Percentiles rank a stretch among this genome's conserved stretches.
Conservation (phyloP, 2,797 vertebrate species). For the Rallus crepitans region DNA sequence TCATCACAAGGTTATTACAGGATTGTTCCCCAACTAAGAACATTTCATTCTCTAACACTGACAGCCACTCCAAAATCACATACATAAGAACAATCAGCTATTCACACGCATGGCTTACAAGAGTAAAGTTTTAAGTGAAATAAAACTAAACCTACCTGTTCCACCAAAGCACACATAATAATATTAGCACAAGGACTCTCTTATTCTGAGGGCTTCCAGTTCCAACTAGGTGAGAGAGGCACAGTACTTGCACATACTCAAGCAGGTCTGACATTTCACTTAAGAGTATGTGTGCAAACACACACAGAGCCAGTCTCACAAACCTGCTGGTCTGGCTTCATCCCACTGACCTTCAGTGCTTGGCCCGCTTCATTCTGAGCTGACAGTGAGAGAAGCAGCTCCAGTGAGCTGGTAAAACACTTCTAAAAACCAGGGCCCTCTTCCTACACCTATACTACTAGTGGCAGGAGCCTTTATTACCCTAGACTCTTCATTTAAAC, state of each 20-base stretch:
- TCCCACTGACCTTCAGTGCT: not conserved
- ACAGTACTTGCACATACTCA: not conserved
- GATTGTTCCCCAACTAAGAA: not conserved
- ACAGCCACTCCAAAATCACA: not conserved
- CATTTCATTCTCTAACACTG: not conserved
- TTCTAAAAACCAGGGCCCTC: not conserved
- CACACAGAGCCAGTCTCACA: not conserved
- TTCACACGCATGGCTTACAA: fast-evolving
- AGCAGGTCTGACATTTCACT: not conserved
- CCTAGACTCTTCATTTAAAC: not conserved
- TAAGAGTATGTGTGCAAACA: not conserved
- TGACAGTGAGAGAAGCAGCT: not conserved
- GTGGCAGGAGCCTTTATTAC: not conserved
- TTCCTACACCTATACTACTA: not conserved
- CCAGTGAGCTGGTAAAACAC: not conserved
- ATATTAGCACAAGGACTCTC: not conserved
- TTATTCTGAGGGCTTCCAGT: not conserved
- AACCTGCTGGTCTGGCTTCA: not conserved
- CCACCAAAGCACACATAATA: not conserved
- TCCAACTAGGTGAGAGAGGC: not conserved
- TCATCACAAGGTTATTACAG: not conserved
- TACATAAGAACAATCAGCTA: not conserved
- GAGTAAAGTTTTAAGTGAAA: not conserved
- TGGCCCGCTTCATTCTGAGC: not conserved
- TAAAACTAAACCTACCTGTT: not conserved